Percentiles rank a stretch among this genome's conserved stretches.
These are phyloP conservation scores for Drosophila biarmipes DNA, from an alignment of 1,140 invertebrate species.

Conservation along the genomic window DNA sequence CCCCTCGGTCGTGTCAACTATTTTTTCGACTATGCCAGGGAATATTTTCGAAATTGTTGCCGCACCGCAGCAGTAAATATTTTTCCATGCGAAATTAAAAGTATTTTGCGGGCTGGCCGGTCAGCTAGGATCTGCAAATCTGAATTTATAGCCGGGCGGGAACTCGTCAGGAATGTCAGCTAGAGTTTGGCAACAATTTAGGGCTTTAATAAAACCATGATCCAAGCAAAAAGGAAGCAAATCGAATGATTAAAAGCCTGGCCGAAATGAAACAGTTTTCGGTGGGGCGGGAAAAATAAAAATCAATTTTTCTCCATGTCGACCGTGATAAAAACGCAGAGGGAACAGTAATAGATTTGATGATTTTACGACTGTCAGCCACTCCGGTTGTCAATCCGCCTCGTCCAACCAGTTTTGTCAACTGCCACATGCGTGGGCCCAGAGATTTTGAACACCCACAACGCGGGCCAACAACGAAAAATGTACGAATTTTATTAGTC, in stretches of 20 bases:
- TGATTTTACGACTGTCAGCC: constrained; percentile 72
- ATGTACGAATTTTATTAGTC: constrained; percentile 78
- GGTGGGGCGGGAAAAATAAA: constrained; percentile 10
- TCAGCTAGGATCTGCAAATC: constrained; percentile 39
- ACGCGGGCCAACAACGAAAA: constrained; percentile 10
- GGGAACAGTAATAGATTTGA: constrained; percentile 69
- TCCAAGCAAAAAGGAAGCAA: background rate
- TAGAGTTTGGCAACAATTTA: background rate
- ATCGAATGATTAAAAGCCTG: background rate
- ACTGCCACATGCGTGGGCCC: constrained; percentile 54
- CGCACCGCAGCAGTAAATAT: constrained; percentile 32
- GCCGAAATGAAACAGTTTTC: constrained; percentile 26
- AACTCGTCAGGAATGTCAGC: constrained; percentile 34
- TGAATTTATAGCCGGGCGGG: constrained; percentile 44
- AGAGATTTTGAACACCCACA: constrained; percentile 67
- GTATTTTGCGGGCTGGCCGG: constrained; percentile 58
- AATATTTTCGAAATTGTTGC: constrained; percentile 39
- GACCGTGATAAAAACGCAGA: constrained; percentile 22
- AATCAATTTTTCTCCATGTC: constrained; percentile 32
- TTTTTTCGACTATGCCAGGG: constrained; percentile 43
- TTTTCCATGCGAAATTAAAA: constrained; percentile 52
- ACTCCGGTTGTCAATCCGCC: constrained; percentile 46
- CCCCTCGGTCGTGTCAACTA: constrained; percentile 67
- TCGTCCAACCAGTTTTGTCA: constrained; percentile 51
- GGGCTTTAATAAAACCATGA: constrained; percentile 12